Percentiles rank a stretch among this genome's conserved stretches.
Evolutionary conservation across 2,113 vertebrate species (phyloP).

Genomic region (Pelusios castaneus): DNA sequence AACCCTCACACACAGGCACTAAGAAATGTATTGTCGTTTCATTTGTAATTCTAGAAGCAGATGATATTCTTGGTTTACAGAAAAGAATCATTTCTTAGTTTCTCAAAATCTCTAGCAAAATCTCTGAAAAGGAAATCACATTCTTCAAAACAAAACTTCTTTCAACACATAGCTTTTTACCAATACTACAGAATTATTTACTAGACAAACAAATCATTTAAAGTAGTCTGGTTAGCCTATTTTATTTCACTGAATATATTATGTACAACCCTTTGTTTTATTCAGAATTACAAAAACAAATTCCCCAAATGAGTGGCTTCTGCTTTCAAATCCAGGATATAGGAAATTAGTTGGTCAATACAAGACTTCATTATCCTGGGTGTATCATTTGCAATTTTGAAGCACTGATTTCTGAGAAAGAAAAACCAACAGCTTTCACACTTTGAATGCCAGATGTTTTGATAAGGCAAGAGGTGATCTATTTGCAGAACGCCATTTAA

Average conservation of each 20-base stretch:
- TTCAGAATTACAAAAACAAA: background rate
- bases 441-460: background rate
- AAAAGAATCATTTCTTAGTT: background rate
- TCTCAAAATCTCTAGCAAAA: background rate
- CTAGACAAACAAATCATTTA: background rate
- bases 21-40: background rate
- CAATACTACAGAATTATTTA: background rate
- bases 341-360: background rate
- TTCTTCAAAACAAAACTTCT: background rate
- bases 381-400: too few relatives aligned
- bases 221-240: background rate
- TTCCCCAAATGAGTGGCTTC: background rate
- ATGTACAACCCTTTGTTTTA: fast-evolving
- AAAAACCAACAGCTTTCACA: too few relatives aligned
- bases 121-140: background rate
- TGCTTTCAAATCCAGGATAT: background rate
- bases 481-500: too few relatives aligned
- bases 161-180: background rate
- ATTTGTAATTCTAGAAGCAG: background rate
- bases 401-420: too few relatives aligned
- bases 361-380: background rate
- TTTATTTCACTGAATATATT: background rate
- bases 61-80: background rate
- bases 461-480: background rate
- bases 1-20: background rate